These are phyloP conservation scores for Cephalopholis sonnerati DNA, from an alignment of 2,113 vertebrate species.

Conservation along the genomic window DNA sequence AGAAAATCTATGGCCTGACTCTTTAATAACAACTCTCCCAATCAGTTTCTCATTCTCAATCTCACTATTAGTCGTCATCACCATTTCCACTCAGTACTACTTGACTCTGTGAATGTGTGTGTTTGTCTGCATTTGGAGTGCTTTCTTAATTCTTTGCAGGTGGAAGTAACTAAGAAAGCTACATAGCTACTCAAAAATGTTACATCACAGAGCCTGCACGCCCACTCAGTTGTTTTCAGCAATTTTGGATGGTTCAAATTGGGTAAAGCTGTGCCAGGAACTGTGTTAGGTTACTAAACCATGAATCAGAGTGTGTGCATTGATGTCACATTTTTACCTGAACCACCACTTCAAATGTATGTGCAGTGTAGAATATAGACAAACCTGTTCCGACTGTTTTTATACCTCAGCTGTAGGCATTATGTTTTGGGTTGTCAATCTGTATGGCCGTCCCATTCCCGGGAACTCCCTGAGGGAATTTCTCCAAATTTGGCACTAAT, in stretches of 20 bases:
- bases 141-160: neutral
- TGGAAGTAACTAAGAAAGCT: neutral
- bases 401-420: too few relatives aligned
- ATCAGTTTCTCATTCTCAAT: conserved; percentile 23
- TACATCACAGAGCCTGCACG: neutral
- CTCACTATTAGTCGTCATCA: conserved; percentile 18
- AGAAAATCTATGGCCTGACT: conserved; percentile 20
- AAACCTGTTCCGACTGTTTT: too few relatives aligned
- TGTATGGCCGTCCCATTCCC: too few relatives aligned
- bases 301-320: neutral
- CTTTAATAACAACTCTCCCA: conserved; percentile 15
- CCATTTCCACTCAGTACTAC: conserved; percentile 10
- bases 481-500: too few relatives aligned
- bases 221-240: neutral
- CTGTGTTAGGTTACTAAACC: neutral
- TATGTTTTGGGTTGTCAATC: too few relatives aligned
- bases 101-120: conserved; percentile 8
- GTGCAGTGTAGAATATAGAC: too few relatives aligned
- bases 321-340: too few relatives aligned
- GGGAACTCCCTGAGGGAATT: too few relatives aligned
- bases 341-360: neutral
- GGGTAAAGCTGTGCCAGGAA: neutral
- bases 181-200: neutral
- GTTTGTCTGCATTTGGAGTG: neutral
- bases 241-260: neutral